Base-by-base conservation (phyloP, 30 jellyfish, hydroid and myxozoan species). In the Chrysaora quinquecirrha region DNA sequence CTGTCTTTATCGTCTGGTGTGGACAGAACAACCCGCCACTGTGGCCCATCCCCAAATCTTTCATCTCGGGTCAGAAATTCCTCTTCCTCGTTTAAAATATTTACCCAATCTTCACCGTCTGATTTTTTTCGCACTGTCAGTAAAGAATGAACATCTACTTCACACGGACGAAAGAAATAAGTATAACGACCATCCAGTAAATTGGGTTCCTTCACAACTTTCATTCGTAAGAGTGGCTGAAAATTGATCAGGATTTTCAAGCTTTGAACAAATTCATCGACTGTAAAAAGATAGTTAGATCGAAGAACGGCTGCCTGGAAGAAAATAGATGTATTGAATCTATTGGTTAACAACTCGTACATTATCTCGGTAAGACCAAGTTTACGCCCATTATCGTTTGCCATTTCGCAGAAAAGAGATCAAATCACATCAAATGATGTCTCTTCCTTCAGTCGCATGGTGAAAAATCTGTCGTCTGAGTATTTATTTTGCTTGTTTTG, bases 1-100 rank as follows among this genome's bases (percentile, higher is more conserved):
- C 14, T 14, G 6, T 72, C 50, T 62, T 1, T 14, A 23, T 62
- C 33, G 0, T 72, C 23, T 0, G 84, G 84, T 27, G 27, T 47
- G 10, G 48, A 34, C 10, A 72, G 30, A 43, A 72, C 84, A 46
- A 72, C 71, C 24, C 84, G 14, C 84, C 84, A 72, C 28, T 66
- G 30, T 7, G 84, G 72, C n/a, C 23, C 34, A n/a, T 38, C 54
- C 11, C 54, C 54, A 38, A 38, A 38, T 38, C 54, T 6, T 38
- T 38, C 54, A 3, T 38, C 54, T 38, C 54, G 6, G 11, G 54
- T 3, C 11, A 38, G 54, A 14, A 38, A 65, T 23, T 38, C n/a
- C 31, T 67, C 25, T 67, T 67, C 30, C 18, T 67, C 12, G 20
- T 65, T 29, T 20, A 67, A n/a, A 25, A 30, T 22, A 28, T 22